Percentiles rank a stretch among this genome's conserved stretches.
Evolutionary conservation across 1,140 invertebrate genomes (phyloP).

Genomic region (Neotoxoptera formosana): DNA sequence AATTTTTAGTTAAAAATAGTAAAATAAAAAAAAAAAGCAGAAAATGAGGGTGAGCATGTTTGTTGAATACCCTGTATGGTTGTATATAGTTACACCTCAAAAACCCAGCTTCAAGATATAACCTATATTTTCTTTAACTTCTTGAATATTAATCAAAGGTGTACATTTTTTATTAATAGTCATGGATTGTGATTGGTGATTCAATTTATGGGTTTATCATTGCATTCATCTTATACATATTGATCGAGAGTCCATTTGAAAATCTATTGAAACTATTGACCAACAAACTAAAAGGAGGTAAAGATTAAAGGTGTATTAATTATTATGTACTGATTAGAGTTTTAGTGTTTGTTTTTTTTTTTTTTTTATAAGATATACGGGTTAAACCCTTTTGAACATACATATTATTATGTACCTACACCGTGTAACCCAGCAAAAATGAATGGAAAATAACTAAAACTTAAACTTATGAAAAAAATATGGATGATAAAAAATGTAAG

Average conservation of each 20-base stretch:
- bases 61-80: too few relatives aligned
- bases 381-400: too few relatives aligned
- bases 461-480: too few relatives aligned
- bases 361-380: too few relatives aligned
- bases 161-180: not conserved
- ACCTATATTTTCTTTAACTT: not conserved
- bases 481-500: too few relatives aligned
- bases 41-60: too few relatives aligned
- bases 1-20: too few relatives aligned
- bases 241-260: constrained; percentile 14
- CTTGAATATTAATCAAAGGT: not conserved
- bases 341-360: not conserved
- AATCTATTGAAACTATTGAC: not conserved
- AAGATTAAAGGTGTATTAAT: not conserved
- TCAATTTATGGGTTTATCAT: not conserved
- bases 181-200: not conserved
- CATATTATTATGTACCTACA: too few relatives aligned
- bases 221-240: not conserved
- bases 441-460: too few relatives aligned
- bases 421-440: too few relatives aligned
- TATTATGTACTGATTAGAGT: not conserved
- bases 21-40: too few relatives aligned
- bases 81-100: not conserved
- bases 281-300: not conserved
- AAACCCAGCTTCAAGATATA: not conserved